Evolutionary conservation across 2,113 vertebrate species (phyloP), one percentile per base, ranked within the genome.

Genomic region (Sebastes fasciatus): DNA sequence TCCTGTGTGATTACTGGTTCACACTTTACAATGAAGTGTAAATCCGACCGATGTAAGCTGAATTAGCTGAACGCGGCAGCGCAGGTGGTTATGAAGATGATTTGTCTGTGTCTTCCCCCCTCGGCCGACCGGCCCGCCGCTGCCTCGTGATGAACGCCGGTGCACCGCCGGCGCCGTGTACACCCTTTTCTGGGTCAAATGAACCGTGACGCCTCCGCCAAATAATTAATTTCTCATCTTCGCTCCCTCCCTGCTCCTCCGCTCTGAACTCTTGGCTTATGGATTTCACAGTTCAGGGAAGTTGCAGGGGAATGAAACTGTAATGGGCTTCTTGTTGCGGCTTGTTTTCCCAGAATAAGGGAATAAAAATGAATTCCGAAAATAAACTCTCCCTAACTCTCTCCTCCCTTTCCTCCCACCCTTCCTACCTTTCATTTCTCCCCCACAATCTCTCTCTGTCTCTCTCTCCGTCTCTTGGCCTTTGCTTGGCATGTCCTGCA

Each of bases 161-260:
- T 1, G 11, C 74, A 4, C 66, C 52, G 16, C 4, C 26, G n/a
- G 70, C 71, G 77, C 64, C 46, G 7, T 12, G 63, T 43, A 5
- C 80, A 60, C 43, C 69, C 43, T 84, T 68, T 85, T 74, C 82
- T 74, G 69, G 34, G 66, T 81, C 70, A 83, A 89, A 90, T 86
- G 69, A 89, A 83, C 78, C 79, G 23, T 80, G 82, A 81, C 70
- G 58, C 78, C 83, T 61, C 73, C 48, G 12, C 80, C 85, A 88
- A 90, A 89, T 86, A 89, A 89, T 85, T 67, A 78, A 88, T 89
- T 89, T 79, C 83, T 86, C 79, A 61, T 75, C 78, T 49, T 49
- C 10, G 48, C 48, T 49, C 7, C n/a, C 48, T 34, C 34, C 34
- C 34, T 34, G 34, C 48, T 13, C 48, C 48, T 49, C 48, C 12